Evolutionary conservation across 1,140 invertebrate species (phyloP).

Genomic region (Metopolophium dirhodum): DNA sequence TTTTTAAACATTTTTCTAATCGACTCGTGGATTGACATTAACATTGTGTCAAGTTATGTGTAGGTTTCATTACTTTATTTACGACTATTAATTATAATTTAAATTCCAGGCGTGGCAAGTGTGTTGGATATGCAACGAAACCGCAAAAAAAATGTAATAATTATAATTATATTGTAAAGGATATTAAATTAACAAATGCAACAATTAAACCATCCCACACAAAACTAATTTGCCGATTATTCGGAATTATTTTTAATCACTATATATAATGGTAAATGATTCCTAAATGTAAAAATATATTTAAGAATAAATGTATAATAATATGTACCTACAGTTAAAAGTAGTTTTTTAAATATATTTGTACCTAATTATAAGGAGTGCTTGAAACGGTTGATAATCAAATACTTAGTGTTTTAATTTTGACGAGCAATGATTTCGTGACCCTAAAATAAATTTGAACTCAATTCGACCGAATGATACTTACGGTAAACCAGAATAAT

Average conservation of each 20-base stretch:
- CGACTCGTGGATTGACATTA: neutral
- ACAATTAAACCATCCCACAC: neutral
- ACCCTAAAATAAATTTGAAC: neutral
- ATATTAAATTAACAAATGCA: neutral
- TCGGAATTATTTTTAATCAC: neutral
- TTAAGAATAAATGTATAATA: neutral
- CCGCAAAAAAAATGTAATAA: neutral
- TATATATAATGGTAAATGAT: neutral
- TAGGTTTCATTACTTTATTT: neutral
- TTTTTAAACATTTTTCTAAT: neutral
- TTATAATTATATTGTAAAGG: neutral
- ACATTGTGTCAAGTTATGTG: neutral
- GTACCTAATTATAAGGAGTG: too few relatives aligned
- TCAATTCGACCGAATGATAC: neutral
- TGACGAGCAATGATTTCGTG: neutral
- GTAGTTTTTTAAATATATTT: neutral
- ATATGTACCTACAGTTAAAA: neutral
- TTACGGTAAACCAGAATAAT: slow-evolving; percentile 34
- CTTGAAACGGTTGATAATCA: too few relatives aligned
- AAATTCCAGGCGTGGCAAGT: neutral
- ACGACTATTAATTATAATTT: neutral
- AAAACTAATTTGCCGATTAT: neutral
- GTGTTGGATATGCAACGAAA: neutral
- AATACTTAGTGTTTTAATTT: neutral
- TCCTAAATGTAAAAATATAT: neutral